Percentiles rank a stretch among this genome's conserved stretches.
Conservation (phyloP, 2,113 vertebrate genomes). For the Zosterops pallidus region DNA sequence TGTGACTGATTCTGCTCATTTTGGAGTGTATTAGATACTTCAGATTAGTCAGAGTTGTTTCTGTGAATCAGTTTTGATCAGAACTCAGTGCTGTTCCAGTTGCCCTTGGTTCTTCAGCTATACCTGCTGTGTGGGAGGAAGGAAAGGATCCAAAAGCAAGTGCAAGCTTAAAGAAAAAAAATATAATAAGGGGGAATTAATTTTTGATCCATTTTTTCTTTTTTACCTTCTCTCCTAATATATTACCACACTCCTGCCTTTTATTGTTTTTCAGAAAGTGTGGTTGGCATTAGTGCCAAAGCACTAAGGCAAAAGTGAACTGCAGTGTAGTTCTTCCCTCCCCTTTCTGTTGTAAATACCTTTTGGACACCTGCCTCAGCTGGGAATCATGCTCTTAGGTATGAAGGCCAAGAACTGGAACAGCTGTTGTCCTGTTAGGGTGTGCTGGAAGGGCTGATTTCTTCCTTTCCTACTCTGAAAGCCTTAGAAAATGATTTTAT, state of each 20-base stretch:
- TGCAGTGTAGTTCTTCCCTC: not conserved
- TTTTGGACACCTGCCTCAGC: not conserved
- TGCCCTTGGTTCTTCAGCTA: not conserved
- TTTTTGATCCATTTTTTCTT: not conserved
- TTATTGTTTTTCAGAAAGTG: not conserved
- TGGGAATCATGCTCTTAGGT: not conserved
- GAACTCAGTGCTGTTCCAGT: not conserved
- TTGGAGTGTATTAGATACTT: not conserved
- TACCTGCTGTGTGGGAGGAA: not conserved
- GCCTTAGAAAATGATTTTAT: not conserved
- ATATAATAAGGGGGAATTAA: not conserved
- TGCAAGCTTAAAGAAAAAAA: not conserved
- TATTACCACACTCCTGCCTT: not conserved
- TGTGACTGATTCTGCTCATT: not conserved
- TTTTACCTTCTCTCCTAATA: not conserved
- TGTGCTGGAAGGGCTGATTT: not conserved
- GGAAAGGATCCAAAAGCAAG: not conserved
- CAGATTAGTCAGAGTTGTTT: not conserved
- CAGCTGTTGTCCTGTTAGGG: not conserved
- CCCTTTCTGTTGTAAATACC: not conserved
- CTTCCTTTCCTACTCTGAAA: not conserved
- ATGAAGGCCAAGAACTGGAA: not conserved
- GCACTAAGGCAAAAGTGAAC: not conserved
- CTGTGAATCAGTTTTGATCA: not conserved
- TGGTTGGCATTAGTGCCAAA: not conserved